Evolutionary conservation across 1,140 invertebrate species (phyloP).

Genomic region (Zaprionus kolodkinae): DNA sequence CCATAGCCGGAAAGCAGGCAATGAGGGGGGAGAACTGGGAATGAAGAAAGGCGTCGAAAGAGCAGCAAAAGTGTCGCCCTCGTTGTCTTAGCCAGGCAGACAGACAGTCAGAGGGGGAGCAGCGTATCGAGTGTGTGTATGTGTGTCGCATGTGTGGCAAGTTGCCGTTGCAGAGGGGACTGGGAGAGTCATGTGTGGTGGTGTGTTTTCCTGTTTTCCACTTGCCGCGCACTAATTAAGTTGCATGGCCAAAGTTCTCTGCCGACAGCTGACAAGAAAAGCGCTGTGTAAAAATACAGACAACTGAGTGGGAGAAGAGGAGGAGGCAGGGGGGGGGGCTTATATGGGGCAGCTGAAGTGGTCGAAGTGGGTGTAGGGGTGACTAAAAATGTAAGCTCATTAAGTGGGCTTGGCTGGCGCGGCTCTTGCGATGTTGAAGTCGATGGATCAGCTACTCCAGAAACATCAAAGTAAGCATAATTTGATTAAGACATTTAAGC

Average conservation of each 20-base stretch:
- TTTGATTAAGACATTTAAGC: conserved; percentile 83
- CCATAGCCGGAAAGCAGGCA: background rate
- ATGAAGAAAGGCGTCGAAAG: background rate
- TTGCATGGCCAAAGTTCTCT: conserved; percentile 72
- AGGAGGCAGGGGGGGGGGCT: too few species aligned
- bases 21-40: conserved; percentile 18
- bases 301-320: background rate
- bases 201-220: conserved; percentile 77
- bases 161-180: background rate
- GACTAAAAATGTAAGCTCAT: conserved; percentile 77
- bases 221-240: conserved; percentile 78
- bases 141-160: conserved; percentile 36
- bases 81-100: conserved; percentile 23
- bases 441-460: conserved; percentile 40
- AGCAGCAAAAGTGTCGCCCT: conserved; percentile 34
- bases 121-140: conserved; percentile 6
- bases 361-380: conserved; percentile 10
- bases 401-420: conserved; percentile 71
- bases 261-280: conserved; percentile 70
- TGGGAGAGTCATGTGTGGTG: conserved; percentile 29
- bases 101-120: too few species aligned
- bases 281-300: conserved; percentile 41
- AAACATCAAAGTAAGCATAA: conserved; percentile 83
- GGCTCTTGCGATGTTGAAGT: conserved; percentile 26
- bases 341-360: conserved; percentile 43